Evolutionary conservation across 2,113 vertebrate species (phyloP), one percentile per base, ranked within the genome.

Genomic region (Oostethus manadensis): DNA sequence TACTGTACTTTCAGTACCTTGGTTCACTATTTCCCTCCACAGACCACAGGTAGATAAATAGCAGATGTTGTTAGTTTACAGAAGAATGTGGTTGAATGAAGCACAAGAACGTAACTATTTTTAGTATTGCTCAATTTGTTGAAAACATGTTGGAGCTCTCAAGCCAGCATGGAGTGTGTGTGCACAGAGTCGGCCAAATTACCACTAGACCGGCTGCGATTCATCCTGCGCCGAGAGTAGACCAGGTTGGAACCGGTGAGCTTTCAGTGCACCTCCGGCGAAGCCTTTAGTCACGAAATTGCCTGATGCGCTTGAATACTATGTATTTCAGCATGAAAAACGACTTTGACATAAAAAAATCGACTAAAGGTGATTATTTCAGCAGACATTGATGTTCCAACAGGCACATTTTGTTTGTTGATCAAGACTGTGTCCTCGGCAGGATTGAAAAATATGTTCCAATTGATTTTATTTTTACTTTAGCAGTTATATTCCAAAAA

Each of bases 1-100:
- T 68, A 66, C 17, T 60, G n/a, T n/a, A n/a, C n/a, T n/a, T n/a
- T n/a, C n/a, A n/a, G n/a, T 63, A 51, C 54, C 20, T 10, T 64
- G 58, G 50, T 70, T 64, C 61, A 15, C 35, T 7, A 2, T 6
- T 20, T 48, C 62, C 33, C 33, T 64, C 60, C 8, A 18, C 5
- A 13, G 29, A 47, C 46, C 26, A 46, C 50, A 56, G 16, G 48
- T 17, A 72, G 53, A 59, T 42, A 72, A 70, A 58, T 35, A 38
- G 45, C 22, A 17, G 3, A 51, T 9, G 16, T 50, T 50, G 14
- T 56, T 62, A 17, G 20, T 40, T 51, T 13, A 35, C 29, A 51
- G 3, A n/a, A 17, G 26, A 45, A 8, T 44, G 9, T 33, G 23
- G 9, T n/a, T 17, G 7, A 23, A 13, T 43, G 16, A 38, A 35